These are phyloP conservation scores for Myxocyprinus asiaticus DNA, from an alignment of 2,113 vertebrate species.

Conservation along the genomic window DNA sequence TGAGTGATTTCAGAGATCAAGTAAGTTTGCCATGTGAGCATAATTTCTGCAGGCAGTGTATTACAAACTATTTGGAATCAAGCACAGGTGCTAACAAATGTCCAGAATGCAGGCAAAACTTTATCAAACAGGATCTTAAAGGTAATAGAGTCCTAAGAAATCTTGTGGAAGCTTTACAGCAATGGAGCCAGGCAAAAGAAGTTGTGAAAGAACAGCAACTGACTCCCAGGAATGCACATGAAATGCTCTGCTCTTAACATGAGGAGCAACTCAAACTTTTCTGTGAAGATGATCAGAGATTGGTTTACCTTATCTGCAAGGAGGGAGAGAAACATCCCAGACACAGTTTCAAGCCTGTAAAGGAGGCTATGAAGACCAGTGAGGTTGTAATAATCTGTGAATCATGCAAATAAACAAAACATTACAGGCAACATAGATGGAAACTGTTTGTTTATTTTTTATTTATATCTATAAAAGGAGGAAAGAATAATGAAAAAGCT, in stretches of 20 bases:
- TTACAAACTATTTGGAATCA: background rate
- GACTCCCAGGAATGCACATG: background rate
- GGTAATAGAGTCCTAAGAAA: slow-evolving; percentile 55
- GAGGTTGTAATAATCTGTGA: slow-evolving; percentile 21
- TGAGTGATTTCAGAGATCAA: slow-evolving; percentile 62
- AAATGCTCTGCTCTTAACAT: slow-evolving; percentile 58
- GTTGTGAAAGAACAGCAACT: background rate
- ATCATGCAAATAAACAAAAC: background rate
- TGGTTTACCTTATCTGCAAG: slow-evolving; percentile 62
- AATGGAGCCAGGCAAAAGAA: slow-evolving; percentile 7
- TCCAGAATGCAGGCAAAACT: slow-evolving; percentile 52
- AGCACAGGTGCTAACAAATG: slow-evolving; percentile 26
- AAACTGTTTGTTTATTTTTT: background rate
- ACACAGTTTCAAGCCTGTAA: slow-evolving; percentile 62
- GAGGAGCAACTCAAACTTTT: slow-evolving; percentile 64
- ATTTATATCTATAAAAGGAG: no score
- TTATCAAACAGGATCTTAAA: slow-evolving; percentile 17
- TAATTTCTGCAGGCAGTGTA: slow-evolving; percentile 65
- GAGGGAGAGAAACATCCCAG: slow-evolving; percentile 56
- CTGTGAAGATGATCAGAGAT: slow-evolving; percentile 61
- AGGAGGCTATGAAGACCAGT: slow-evolving; percentile 47
- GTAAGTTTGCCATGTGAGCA: slow-evolving; percentile 67
- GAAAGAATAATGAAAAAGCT: slow-evolving; percentile 54
- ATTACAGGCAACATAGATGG: no score
- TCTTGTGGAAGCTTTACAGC: slow-evolving; percentile 40